Conservation (phyloP, 2,888 invertebrate species). For the Hypena proboscidalis region DNA sequence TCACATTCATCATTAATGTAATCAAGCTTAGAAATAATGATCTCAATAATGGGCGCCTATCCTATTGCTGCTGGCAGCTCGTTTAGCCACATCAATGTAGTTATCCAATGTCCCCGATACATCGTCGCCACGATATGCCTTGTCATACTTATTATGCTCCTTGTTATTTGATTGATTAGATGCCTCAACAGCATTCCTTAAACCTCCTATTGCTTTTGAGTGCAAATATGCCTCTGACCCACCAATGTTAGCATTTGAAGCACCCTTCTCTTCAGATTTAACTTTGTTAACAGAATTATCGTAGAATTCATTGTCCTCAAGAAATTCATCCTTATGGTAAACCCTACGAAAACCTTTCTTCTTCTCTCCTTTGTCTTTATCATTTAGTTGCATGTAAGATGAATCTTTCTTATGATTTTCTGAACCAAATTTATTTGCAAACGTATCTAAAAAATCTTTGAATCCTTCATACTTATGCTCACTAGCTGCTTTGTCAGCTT, state of each 20-base stretch:
- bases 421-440: conserved; percentile 68
- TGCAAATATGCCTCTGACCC: conserved; percentile 59
- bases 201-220: conserved; percentile 54
- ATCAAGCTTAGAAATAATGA: no score
- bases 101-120: conserved; percentile 42
- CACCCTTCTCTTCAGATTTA: conserved; percentile 57
- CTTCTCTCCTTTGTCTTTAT: conserved; percentile 67
- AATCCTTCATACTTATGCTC: conserved; percentile 54
- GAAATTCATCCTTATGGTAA: conserved; percentile 76
- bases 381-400: conserved; percentile 52
- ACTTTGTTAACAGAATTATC: conserved; percentile 64
- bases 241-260: conserved; percentile 51
- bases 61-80: conserved; percentile 56
- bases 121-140: conserved; percentile 47
- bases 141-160: conserved; percentile 45
- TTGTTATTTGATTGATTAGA: conserved; percentile 45
- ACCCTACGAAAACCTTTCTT: conserved; percentile 71
- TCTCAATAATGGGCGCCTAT: conserved; percentile 55
- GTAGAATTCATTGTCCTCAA: conserved; percentile 73
- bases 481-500: conserved; percentile 42
- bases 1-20: no score
- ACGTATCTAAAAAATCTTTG: conserved; percentile 66
- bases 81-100: conserved; percentile 60
- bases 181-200: conserved; percentile 49
- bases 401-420: conserved; percentile 59